Conservation (phyloP, 2,888 invertebrate genomes). For the Orchesella flavescens region DNA sequence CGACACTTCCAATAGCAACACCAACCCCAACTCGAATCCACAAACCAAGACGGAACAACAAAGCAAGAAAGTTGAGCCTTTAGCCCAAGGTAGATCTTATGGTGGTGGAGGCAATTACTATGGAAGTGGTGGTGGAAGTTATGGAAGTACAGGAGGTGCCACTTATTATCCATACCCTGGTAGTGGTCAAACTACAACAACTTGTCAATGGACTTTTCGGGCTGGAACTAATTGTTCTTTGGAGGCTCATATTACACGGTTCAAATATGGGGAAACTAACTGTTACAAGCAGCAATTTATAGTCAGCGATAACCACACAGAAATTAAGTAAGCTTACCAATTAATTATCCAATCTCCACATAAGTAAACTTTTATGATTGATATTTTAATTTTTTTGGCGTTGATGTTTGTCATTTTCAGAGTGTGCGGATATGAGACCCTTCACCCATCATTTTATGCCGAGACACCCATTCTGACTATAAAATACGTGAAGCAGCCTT, state of each 20-base stretch:
- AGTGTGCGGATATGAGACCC: conserved; percentile 14
- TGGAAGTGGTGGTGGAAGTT: background rate
- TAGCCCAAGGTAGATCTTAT: background rate
- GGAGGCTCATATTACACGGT: conserved; percentile 3
- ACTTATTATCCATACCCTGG: background rate
- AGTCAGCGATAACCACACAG: conserved; percentile 13
- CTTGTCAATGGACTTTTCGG: conserved; percentile 11
- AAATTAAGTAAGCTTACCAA: conserved; percentile 20
- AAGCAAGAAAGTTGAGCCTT: background rate
- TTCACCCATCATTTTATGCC: conserved; percentile 3
- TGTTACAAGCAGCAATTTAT: conserved; percentile 38
- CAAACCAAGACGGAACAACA: background rate
- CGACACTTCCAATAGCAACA: background rate
- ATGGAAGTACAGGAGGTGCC: background rate
- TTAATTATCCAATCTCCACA: no score
- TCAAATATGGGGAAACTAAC: conserved; percentile 22
- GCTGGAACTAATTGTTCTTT: conserved; percentile 9
- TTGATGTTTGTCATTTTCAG: no score
- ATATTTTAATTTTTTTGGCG: background rate
- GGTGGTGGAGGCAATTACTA: background rate
- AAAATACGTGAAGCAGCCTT: conserved; percentile 22
- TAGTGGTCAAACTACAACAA: background rate
- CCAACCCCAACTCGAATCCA: background rate
- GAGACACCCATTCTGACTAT: conserved; percentile 9
- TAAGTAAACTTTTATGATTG: background rate